Percentiles rank a stretch among this genome's conserved stretches.
Conservation (phyloP, 2,113 vertebrate genomes). For the Argyrosomus japonicus region DNA sequence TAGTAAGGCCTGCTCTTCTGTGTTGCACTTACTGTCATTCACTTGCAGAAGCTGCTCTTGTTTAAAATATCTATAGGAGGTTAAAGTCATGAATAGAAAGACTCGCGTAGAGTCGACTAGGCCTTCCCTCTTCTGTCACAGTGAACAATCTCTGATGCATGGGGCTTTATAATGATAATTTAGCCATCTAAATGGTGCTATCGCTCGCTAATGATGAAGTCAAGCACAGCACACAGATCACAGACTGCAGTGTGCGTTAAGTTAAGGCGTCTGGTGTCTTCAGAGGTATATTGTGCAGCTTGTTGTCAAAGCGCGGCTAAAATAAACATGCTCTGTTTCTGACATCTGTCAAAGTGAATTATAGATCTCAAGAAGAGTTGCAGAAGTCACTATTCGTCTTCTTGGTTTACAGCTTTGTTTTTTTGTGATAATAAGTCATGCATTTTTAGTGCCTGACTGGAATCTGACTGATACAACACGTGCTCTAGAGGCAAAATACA, state of each 20-base stretch:
- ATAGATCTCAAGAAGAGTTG: slow-evolving; percentile 62
- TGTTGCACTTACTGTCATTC: slow-evolving; percentile 46
- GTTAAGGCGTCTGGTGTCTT: slow-evolving; percentile 39
- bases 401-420: slow-evolving; percentile 62
- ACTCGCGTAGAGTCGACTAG: background rate
- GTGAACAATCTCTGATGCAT: slow-evolving; percentile 34
- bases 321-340: slow-evolving; percentile 70
- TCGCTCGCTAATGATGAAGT: slow-evolving; percentile 45
- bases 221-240: slow-evolving; percentile 21
- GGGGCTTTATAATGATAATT: slow-evolving; percentile 55
- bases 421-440: slow-evolving; percentile 63
- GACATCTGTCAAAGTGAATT: slow-evolving; percentile 79
- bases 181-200: slow-evolving; percentile 35
- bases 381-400: slow-evolving; percentile 64
- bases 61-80: slow-evolving; percentile 39
- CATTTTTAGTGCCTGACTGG: slow-evolving; percentile 54
- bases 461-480: slow-evolving; percentile 50
- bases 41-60: slow-evolving; percentile 16
- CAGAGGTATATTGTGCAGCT: slow-evolving; percentile 49
- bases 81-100: background rate
- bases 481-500: slow-evolving; percentile 59
- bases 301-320: slow-evolving; percentile 54
- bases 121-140: slow-evolving; percentile 14
- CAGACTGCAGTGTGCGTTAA: slow-evolving; percentile 8
- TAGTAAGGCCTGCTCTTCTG: slow-evolving; percentile 30